These are phyloP conservation scores for Bujurquina vittata DNA, from an alignment of 2,113 vertebrate genomes.

Conservation along the genomic window DNA sequence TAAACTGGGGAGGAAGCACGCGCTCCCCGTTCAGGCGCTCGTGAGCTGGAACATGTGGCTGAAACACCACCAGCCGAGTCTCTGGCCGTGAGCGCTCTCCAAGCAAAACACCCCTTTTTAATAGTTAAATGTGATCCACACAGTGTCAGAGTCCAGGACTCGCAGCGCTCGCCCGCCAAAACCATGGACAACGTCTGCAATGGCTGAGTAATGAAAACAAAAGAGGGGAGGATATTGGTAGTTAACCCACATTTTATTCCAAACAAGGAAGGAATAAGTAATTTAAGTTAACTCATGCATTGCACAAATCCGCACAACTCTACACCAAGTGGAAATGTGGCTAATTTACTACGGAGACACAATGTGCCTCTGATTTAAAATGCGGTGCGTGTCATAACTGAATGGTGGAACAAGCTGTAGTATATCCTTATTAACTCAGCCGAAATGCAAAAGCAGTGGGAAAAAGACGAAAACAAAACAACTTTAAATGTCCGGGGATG, in stretches of 20 bases:
- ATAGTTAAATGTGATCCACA: constrained; percentile 68
- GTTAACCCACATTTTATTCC: constrained; percentile 57
- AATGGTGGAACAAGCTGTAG: constrained; percentile 26
- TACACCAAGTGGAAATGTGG: constrained; percentile 31
- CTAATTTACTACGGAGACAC: constrained; percentile 46
- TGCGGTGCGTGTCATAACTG: constrained; percentile 27
- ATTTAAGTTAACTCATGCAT: constrained; percentile 58
- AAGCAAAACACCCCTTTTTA: constrained; percentile 70
- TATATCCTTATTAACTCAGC: constrained; percentile 10
- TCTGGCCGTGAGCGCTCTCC: constrained; percentile 51
- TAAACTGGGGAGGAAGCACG: constrained; percentile 68
- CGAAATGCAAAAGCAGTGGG: constrained; percentile 34
- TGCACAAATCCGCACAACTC: constrained; percentile 29
- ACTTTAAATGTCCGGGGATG: constrained; percentile 43
- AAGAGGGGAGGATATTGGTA: constrained; percentile 47
- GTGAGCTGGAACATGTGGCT: constrained; percentile 72
- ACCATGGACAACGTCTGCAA: constrained; percentile 56
- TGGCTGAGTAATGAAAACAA: constrained; percentile 66
- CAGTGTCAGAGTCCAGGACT: constrained; percentile 63
- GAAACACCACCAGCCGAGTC: constrained; percentile 53
- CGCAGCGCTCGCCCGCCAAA: constrained; percentile 57
- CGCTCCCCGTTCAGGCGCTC: constrained; percentile 45
- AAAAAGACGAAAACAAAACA: constrained; percentile 54
- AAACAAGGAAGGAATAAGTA: constrained; percentile 52
- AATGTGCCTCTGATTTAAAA: constrained; percentile 25